A percentile compares a stretch with the other conserved stretches of the same genome.
These are phyloP conservation scores for Parnassius smintheus DNA, from an alignment of 2,888 invertebrate genomes.

Conservation along the genomic window DNA sequence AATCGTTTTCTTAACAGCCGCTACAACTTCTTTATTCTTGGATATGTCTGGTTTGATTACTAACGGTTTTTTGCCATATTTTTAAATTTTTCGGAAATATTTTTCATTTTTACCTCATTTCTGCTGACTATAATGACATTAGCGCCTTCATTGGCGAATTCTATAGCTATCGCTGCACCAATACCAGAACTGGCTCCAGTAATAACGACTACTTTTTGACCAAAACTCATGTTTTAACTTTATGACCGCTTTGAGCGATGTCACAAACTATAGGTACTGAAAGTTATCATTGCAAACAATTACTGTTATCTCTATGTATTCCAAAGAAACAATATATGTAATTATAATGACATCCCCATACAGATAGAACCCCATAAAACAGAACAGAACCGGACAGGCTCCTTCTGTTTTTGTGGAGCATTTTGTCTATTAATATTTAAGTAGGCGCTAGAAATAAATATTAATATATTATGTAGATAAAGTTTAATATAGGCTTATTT, in stretches of 20 bases:
- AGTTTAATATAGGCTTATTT: too few species aligned
- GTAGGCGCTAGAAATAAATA: too few species aligned
- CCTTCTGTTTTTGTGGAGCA: too few species aligned
- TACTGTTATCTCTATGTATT: too few species aligned
- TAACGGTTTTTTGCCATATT: slow-evolving; percentile 33
- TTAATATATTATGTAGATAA: too few species aligned
- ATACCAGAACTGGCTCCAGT: slow-evolving; percentile 56
- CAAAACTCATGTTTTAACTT: slow-evolving; percentile 35
- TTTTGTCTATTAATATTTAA: too few species aligned
- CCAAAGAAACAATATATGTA: too few species aligned
- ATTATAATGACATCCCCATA: too few species aligned
- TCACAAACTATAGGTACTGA: background rate
- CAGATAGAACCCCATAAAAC: too few species aligned
- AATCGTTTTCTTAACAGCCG: slow-evolving; percentile 37
- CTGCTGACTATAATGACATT: slow-evolving; percentile 45
- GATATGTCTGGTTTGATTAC: slow-evolving; percentile 39
- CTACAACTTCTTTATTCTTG: slow-evolving; percentile 36
- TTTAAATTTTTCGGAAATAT: slow-evolving; percentile 29
- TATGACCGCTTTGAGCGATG: background rate
- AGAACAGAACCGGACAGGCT: too few species aligned
- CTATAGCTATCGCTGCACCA: slow-evolving; percentile 47
- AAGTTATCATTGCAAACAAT: too few species aligned
- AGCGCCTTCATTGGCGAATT: slow-evolving; percentile 48
- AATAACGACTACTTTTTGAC: slow-evolving; percentile 46
- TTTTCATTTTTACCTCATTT: slow-evolving; percentile 41